Conservation (phyloP, 2,888 invertebrate genomes). For the Amphiduros pacificus region DNA sequence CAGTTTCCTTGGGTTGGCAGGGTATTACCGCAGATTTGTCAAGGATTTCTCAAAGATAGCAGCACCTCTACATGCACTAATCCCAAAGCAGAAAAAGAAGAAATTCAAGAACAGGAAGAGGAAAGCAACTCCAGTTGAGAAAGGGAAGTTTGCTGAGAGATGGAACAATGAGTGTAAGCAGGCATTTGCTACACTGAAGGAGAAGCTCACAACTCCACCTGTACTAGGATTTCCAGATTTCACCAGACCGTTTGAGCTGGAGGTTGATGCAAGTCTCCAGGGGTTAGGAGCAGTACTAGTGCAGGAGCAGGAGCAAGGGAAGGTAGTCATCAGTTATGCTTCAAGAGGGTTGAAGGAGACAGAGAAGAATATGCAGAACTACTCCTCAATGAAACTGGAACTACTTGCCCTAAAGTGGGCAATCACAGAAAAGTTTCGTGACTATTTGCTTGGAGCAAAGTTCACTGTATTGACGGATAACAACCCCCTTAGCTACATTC, state of each 20-base stretch:
- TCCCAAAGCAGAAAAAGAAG: neutral
- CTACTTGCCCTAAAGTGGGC: slow-evolving; percentile 11
- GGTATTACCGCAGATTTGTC: slow-evolving; percentile 18
- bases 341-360: slow-evolving; percentile 1
- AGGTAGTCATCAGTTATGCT: slow-evolving; percentile 11
- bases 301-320: slow-evolving; percentile 6
- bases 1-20: slow-evolving; percentile 9
- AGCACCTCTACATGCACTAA: neutral
- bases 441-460: slow-evolving; percentile 4
- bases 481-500: neutral
- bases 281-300: slow-evolving; percentile 16
- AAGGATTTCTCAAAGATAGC: slow-evolving; percentile 8
- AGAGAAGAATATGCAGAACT: slow-evolving; percentile 9
- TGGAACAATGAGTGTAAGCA: slow-evolving; percentile 14
- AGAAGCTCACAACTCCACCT: slow-evolving; percentile 12
- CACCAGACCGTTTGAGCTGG: neutral
- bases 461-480: slow-evolving; percentile 9
- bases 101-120: neutral
- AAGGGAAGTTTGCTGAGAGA: neutral
- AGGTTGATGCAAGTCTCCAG: slow-evolving; percentile 13
- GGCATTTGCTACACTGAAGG: slow-evolving; percentile 8
- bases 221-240: slow-evolving; percentile 16
- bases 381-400: slow-evolving; percentile 15
- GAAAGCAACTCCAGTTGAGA: neutral
- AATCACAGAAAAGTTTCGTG: slow-evolving; percentile 1